Percentiles rank a stretch among this genome's conserved stretches.
Evolutionary conservation across 2,888 invertebrate genomes (phyloP).

Genomic region (Lepidocyrtinus sp.): DNA sequence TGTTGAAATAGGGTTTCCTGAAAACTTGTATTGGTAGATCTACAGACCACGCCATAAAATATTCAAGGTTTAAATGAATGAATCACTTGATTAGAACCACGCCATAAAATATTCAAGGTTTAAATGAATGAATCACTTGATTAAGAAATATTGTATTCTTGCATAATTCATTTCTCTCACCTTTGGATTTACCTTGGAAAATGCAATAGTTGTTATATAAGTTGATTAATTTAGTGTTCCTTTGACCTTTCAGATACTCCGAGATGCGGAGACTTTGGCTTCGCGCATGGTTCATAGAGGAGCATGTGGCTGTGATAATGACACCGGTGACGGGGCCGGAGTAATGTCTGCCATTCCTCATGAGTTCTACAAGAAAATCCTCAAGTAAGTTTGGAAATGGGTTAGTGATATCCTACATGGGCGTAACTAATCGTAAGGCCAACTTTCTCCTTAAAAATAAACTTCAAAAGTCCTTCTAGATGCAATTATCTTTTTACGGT

Average conservation of each 20-base stretch:
- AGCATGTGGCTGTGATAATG: conserved; percentile 99
- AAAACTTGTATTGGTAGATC: no score
- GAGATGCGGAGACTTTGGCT: conserved; percentile 95
- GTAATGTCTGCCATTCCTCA: conserved; percentile 98
- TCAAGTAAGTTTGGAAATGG: conserved; percentile 81
- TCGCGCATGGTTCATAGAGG: conserved; percentile 99
- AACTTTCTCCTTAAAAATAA: no score
- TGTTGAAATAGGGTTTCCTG: no score
- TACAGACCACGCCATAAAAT: not conserved
- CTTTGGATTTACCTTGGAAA: not conserved
- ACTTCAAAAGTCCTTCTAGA: no score
- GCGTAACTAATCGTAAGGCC: no score
- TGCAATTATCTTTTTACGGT: no score
- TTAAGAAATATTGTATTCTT: not conserved
- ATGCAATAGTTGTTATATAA: not conserved
- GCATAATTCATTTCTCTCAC: not conserved
- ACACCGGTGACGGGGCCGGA: conserved; percentile 99
- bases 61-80: not conserved
- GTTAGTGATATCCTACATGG: no score
- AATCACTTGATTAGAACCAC: not conserved
- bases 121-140: not conserved
- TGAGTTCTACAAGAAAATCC: conserved; percentile 87
- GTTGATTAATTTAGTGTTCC: not conserved
- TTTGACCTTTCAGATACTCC: conserved; percentile 81
- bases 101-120: not conserved